Conservation (phyloP, 2,888 invertebrate genomes). For the Dilophus febrilis region DNA sequence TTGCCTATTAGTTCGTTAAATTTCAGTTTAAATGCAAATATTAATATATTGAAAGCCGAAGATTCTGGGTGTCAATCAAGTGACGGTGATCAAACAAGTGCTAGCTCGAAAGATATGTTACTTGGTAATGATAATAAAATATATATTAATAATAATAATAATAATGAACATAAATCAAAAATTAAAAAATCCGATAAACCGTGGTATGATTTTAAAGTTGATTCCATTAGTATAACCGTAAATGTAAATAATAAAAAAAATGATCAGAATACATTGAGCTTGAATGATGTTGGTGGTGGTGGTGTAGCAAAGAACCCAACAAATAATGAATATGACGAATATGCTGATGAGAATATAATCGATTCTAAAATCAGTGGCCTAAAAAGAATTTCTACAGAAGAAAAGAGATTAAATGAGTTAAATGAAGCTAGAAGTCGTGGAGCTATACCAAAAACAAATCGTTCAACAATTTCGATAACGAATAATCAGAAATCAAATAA, state of each 20-base stretch:
- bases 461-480: too few species aligned
- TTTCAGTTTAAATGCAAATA: conserved; percentile 7
- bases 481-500: too few species aligned
- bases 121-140: conserved; percentile 32
- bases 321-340: too few species aligned
- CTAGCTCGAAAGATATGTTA: conserved; percentile 52
- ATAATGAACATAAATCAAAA: conserved; percentile 5
- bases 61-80: conserved; percentile 32
- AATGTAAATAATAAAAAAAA: conserved; percentile 1
- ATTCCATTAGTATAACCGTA: conserved; percentile 4
- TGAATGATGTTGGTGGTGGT: too few species aligned
- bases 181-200: conserved; percentile 12
- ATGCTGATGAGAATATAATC: background rate
- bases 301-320: too few species aligned
- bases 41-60: conserved; percentile 26
- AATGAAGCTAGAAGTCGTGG: conserved; percentile 13
- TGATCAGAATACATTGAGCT: background rate
- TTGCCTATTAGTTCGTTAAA: too few species aligned
- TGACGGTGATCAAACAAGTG: conserved; percentile 42
- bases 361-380: background rate
- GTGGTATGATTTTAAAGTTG: conserved; percentile 5
- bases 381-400: background rate
- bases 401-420: background rate
- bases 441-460: conserved; percentile 16
- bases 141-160: conserved; percentile 34